Percentiles rank a stretch among this genome's conserved stretches.
phyloP scores from a whole-genome alignment of 1,140 invertebrate genomes.

The Trinorchestia longiramus region DNA sequence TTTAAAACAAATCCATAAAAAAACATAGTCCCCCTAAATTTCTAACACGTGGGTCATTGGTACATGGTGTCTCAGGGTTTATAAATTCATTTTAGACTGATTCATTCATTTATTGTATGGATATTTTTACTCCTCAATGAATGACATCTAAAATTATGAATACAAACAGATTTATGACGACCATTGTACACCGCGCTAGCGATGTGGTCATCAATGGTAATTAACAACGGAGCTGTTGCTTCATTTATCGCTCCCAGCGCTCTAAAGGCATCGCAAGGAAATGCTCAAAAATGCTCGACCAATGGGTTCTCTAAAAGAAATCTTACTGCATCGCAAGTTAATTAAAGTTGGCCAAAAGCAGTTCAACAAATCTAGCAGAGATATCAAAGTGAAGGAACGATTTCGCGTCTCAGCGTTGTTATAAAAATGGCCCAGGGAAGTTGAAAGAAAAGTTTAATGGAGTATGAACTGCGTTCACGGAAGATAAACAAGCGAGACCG shows the following conservation, averaged over 20 bases:
- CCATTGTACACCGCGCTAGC: background rate
- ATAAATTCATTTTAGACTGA: too few species aligned
- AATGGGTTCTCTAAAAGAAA: background rate
- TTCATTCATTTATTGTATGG: too few species aligned
- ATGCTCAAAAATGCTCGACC: background rate
- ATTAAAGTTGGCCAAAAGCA: background rate
- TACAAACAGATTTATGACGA: background rate
- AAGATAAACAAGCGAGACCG: background rate
- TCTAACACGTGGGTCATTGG: too few species aligned
- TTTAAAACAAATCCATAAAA: too few species aligned
- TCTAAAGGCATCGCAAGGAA: background rate
- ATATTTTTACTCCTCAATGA: too few species aligned
- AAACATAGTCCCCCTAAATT: too few species aligned
- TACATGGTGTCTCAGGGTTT: too few species aligned
- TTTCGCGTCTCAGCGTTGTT: background rate
- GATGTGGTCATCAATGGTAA: background rate
- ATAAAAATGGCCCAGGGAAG: background rate
- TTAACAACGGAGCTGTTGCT: background rate
- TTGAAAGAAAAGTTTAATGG: conserved; percentile 1
- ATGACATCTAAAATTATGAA: background rate
- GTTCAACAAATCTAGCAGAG: background rate
- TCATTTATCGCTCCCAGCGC: background rate
- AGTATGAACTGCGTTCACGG: background rate
- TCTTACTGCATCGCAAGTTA: background rate
- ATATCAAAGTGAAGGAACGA: background rate